phyloP scores from a whole-genome alignment of 2,797 vertebrate genomes.

The Rousettus madagascariensis region DNA sequence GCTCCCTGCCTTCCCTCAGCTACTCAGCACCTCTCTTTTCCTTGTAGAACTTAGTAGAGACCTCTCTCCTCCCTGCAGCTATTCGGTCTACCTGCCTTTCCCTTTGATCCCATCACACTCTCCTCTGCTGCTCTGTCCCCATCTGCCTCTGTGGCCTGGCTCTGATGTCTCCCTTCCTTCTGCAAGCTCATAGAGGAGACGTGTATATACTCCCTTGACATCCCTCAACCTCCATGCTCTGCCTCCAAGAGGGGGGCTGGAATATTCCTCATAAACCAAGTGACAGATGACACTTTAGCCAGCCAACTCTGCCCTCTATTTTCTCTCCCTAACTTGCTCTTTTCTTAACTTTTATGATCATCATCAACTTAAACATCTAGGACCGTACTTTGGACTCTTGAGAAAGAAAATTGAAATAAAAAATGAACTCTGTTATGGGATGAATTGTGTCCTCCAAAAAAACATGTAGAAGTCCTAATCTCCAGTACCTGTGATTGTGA shows the following conservation, averaged over 20 bases:
- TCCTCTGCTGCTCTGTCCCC: background rate
- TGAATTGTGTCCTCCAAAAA: background rate
- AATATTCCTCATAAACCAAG: background rate
- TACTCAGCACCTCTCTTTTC: background rate
- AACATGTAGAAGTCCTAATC: background rate
- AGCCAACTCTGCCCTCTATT: background rate
- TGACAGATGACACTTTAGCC: background rate
- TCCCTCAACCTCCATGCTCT: background rate
- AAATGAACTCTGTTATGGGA: background rate
- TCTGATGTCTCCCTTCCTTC: background rate
- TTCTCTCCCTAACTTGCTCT: background rate
- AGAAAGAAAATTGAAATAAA: background rate
- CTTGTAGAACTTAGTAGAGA: background rate
- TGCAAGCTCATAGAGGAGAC: accelerated
- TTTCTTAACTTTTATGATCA: background rate
- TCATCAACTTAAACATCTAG: background rate
- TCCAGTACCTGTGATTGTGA: background rate
- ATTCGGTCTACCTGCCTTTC: background rate
- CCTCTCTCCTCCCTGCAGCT: background rate
- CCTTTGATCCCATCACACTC: background rate
- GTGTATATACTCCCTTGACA: accelerated
- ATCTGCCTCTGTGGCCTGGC: background rate
- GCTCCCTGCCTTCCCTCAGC: background rate
- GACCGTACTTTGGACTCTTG: background rate
- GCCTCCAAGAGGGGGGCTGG: background rate